Percentiles rank a stretch among this genome's conserved stretches.
Conservation (phyloP, 2,113 vertebrate species). For the Riparia riparia region DNA sequence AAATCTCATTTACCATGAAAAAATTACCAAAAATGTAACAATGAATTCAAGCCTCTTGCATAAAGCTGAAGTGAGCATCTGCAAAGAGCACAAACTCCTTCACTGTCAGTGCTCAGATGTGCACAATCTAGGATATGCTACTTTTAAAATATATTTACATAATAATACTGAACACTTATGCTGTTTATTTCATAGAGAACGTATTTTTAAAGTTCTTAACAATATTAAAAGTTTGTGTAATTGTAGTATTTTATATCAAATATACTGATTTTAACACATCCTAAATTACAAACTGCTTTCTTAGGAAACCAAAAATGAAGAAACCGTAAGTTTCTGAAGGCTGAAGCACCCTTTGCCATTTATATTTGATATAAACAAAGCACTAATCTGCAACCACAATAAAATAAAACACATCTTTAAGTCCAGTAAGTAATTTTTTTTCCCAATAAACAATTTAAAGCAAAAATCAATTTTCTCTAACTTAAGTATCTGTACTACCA, state of each 20-base stretch:
- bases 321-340: not conserved
- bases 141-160: not conserved
- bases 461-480: not conserved
- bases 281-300: not conserved
- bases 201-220: not conserved
- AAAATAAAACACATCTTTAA: not conserved
- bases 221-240: not conserved
- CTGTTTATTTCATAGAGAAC: not conserved
- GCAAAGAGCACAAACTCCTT: not conserved
- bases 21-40: not conserved
- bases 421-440: not conserved
- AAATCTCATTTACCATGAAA: not conserved
- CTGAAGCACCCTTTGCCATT: not conserved
- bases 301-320: not conserved
- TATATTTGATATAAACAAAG: not conserved
- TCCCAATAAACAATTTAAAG: not conserved
- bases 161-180: not conserved
- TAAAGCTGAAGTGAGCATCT: not conserved
- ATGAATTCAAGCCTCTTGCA: not conserved
- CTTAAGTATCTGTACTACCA: not conserved
- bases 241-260: not conserved
- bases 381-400: not conserved
- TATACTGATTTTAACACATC: not conserved
- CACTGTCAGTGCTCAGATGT: too few species aligned
- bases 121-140: not conserved